These are phyloP conservation scores for Cryptoprocta ferox DNA, from an alignment of 2,797 vertebrate genomes.

Conservation along the genomic window DNA sequence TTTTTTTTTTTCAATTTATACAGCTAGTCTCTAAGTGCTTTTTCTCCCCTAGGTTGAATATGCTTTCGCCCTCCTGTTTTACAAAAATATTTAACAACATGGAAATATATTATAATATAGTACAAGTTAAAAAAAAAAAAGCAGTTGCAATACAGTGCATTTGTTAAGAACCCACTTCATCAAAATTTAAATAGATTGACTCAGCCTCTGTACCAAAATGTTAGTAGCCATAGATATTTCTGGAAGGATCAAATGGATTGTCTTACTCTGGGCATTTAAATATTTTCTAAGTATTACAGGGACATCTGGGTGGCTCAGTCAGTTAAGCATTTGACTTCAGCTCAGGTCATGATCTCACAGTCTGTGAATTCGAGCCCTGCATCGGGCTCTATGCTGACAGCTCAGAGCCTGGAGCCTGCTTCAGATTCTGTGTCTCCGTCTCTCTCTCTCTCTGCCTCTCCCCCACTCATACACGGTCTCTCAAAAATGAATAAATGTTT, in stretches of 20 bases:
- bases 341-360: too few species aligned
- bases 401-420: too few species aligned
- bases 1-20: neutral
- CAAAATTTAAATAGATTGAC: neutral
- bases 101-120: neutral
- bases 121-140: neutral
- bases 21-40: neutral
- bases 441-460: too few species aligned
- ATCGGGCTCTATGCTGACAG: too few species aligned
- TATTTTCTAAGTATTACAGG: slow-evolving; percentile 3
- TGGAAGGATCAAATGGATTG: neutral
- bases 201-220: neutral
- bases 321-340: too few species aligned
- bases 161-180: neutral
- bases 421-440: too few species aligned
- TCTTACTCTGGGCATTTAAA: neutral
- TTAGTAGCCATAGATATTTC: neutral
- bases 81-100: neutral
- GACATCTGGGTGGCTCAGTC: too few species aligned
- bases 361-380: too few species aligned
- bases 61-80: neutral
- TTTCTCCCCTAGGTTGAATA: neutral
- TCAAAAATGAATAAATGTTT: too few species aligned
- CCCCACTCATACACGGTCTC: too few species aligned
- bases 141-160: neutral